These are phyloP conservation scores for Eulacestoma nigropectus DNA, from an alignment of 2,113 vertebrate genomes.

Conservation along the genomic window DNA sequence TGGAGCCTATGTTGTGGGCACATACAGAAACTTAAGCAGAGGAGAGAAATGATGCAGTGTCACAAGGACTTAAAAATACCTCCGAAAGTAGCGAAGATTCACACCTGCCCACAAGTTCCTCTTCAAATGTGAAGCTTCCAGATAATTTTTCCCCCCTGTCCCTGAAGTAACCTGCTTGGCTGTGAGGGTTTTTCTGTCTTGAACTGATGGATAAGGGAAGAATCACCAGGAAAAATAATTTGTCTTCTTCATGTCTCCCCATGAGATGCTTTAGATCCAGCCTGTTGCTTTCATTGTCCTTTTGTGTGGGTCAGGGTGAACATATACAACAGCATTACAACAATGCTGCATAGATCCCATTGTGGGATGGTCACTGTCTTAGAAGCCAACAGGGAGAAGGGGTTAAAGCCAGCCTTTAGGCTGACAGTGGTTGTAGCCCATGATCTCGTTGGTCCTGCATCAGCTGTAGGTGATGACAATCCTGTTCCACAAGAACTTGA, in stretches of 20 bases:
- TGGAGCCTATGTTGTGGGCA: neutral
- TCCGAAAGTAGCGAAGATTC: neutral
- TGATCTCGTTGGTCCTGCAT: neutral
- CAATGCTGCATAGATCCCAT: neutral
- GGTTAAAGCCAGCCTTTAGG: neutral
- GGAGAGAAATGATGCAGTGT: neutral
- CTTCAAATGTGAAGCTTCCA: neutral
- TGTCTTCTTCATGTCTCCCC: neutral
- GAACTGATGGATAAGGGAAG: neutral
- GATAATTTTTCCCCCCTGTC: neutral
- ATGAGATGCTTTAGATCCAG: neutral
- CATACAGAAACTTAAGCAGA: neutral
- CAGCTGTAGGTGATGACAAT: neutral
- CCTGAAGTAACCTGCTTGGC: neutral
- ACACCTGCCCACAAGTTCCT: neutral
- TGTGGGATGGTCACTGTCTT: neutral
- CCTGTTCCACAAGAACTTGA: neutral
- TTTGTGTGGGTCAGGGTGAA: neutral
- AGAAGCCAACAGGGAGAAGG: neutral
- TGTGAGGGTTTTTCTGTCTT: neutral
- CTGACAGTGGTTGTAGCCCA: neutral
- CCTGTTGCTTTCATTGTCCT: neutral
- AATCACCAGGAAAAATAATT: neutral
- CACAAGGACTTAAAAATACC: constrained; percentile 4
- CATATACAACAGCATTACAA: neutral